Conservation (phyloP, 2,113 vertebrate genomes). For the Rhombomys opimus region DNA sequence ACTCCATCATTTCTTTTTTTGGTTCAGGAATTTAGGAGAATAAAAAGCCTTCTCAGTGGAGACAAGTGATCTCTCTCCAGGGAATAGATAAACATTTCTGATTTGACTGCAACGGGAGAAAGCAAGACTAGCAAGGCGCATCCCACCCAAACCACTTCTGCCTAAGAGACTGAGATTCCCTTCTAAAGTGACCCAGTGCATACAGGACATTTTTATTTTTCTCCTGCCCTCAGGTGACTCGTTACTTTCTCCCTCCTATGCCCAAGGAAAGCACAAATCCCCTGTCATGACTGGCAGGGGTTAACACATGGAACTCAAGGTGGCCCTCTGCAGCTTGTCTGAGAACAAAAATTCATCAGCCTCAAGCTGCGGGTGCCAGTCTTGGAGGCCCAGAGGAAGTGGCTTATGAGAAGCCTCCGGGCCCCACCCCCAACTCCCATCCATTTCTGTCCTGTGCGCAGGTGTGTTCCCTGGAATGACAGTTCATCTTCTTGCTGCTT, state of each 20-base stretch:
- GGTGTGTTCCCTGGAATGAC: conserved; percentile 64
- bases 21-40: neutral
- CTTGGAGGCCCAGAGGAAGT: conserved; percentile 76
- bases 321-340: conserved; percentile 63
- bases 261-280: conserved; percentile 65
- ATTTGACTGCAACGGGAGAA: conserved; percentile 22
- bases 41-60: neutral
- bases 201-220: conserved; percentile 48
- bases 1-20: neutral
- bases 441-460: conserved; percentile 80
- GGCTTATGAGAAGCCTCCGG: conserved; percentile 76
- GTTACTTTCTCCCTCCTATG: conserved; percentile 10
- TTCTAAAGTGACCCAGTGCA: conserved; percentile 15
- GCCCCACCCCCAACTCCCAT: conserved; percentile 58
- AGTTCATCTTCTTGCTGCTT: conserved; percentile 73
- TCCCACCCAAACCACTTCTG: neutral
- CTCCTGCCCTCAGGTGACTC: conserved; percentile 19
- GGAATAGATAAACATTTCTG: conserved; percentile 1
- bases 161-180: neutral
- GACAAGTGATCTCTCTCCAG: neutral
- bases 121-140: neutral
- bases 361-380: conserved; percentile 47
- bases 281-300: neutral
- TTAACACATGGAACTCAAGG: conserved; percentile 50
- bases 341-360: conserved; percentile 64